These are phyloP conservation scores for Hyles lineata DNA, from an alignment of 2,888 invertebrate species.

Conservation along the genomic window DNA sequence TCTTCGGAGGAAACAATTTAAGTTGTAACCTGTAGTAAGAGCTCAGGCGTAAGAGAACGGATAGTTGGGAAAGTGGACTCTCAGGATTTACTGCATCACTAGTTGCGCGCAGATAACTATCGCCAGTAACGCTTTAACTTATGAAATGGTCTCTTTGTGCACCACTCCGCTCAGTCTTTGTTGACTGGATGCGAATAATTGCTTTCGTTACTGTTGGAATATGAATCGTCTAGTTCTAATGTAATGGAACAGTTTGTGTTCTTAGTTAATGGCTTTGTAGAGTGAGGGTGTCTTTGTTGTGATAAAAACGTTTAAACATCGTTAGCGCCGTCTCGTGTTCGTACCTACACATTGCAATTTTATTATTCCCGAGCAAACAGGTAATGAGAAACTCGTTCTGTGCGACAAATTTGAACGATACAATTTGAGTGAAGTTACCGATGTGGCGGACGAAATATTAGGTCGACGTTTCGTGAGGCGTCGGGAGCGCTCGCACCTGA, in stretches of 20 bases:
- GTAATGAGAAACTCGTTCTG: constrained; percentile 15
- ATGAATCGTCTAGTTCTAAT: constrained; percentile 72
- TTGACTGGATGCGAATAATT: constrained; percentile 75
- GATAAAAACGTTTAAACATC: constrained; percentile 58
- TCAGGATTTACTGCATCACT: constrained; percentile 79
- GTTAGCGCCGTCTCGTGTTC: constrained; percentile 39
- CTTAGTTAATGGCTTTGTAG: constrained; percentile 70
- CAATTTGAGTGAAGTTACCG: constrained; percentile 40
- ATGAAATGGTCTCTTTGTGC: constrained; percentile 77
- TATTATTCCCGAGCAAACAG: constrained; percentile 36
- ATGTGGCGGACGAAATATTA: constrained; percentile 58
- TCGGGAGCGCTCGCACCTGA: constrained; percentile 68
- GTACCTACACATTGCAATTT: constrained; percentile 48
- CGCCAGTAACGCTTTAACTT: constrained; percentile 73
- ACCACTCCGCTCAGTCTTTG: constrained; percentile 62
- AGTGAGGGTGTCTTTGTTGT: constrained; percentile 61
- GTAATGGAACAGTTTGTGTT: constrained; percentile 73
- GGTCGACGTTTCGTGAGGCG: constrained; percentile 47
- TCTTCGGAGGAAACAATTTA: constrained; percentile 59
- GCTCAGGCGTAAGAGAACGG: constrained; percentile 56
- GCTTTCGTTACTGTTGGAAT: constrained; percentile 68
- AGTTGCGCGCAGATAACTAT: constrained; percentile 77
- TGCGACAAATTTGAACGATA: constrained; percentile 41
- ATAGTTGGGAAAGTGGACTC: constrained; percentile 69
- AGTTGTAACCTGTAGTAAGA: constrained; percentile 58